A percentile compares a stretch with the other conserved stretches of the same genome.
Conservation (phyloP, 2,888 invertebrate genomes). For the Hylaea fasciaria region DNA sequence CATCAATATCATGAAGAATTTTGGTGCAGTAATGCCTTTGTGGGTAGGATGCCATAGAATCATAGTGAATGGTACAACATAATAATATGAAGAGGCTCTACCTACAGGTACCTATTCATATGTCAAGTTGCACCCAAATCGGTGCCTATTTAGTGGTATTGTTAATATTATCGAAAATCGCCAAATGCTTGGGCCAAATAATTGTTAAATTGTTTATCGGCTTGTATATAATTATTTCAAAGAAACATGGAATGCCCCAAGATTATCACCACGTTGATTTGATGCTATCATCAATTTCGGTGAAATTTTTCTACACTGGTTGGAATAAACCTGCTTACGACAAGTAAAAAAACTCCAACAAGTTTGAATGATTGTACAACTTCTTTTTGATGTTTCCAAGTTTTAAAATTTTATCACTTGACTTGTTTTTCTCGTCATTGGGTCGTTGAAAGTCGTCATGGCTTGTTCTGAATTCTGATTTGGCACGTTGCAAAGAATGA, state of each 20-base stretch:
- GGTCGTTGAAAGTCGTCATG: neutral
- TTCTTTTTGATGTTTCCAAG: conserved; percentile 25
- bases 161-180: too few relatives aligned
- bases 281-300: conserved; percentile 13
- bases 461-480: neutral
- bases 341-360: conserved; percentile 8
- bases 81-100: too few relatives aligned
- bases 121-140: too few relatives aligned
- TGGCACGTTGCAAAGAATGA: neutral
- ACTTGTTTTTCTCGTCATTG: conserved; percentile 5
- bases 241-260: conserved; percentile 1
- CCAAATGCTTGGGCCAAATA: too few relatives aligned
- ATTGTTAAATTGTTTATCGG: too few relatives aligned
- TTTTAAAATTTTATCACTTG: conserved; percentile 4
- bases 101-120: too few relatives aligned
- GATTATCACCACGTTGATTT: neutral
- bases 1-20: neutral
- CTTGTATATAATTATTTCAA: too few relatives aligned
- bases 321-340: conserved; percentile 29
- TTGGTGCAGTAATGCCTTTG: too few relatives aligned
- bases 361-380: conserved; percentile 32
- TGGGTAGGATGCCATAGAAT: too few relatives aligned
- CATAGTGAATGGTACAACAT: too few relatives aligned
- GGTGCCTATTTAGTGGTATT: too few relatives aligned
- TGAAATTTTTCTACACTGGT: conserved; percentile 23